Evolutionary conservation across 2,797 vertebrate genomes (phyloP), one percentile per base, ranked within the genome.

Genomic region (Sorex maritimensis): DNA sequence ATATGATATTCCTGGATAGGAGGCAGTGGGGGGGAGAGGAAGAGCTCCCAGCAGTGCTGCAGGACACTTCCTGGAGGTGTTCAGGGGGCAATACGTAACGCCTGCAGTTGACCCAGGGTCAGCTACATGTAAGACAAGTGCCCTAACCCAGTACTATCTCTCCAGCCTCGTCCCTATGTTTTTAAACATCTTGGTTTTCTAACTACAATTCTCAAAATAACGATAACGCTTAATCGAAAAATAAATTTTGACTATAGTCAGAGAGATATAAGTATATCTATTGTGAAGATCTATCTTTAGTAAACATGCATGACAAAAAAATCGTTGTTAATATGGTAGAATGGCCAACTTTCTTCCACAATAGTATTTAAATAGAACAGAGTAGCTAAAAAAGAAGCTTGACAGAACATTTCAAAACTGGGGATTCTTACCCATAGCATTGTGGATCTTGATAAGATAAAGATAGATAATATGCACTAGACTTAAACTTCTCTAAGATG

Each of bases 161-260:
- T 55, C 52, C 17, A 55, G 52, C 26, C 65, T 28, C 30, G 15
- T 38, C 23, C 30, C 19, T 34, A 38, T 97, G 81, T 96, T 95
- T 93, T 72, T 86, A 86, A 95, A 92, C 63, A 23, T 90, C 80
- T 90, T 93, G 23, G 44, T 88, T 94, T 95, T 86, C 86, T 81
- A 95, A 88, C 14, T 68, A 78, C 65, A 86, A 81, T 11, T 34
- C 74, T 85, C 80, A 95, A 91, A 90, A 90, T 77, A 96, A 83
- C 34, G 80, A 26, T 77, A 88, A 61, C 30, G 92, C 23, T 34
- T 49, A 95, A 92, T 81, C 49, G 55, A 95, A 94, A 75, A 75
- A 8, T 78, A 90, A 87, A 65, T 83, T 55, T 86, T 81, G 83
- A 94, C 90, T 82, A 38, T 58, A 95, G n/a, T 46, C 30, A 94